These are phyloP conservation scores for Cheilosia urbana DNA, from an alignment of 2,888 invertebrate genomes.

Conservation along the genomic window DNA sequence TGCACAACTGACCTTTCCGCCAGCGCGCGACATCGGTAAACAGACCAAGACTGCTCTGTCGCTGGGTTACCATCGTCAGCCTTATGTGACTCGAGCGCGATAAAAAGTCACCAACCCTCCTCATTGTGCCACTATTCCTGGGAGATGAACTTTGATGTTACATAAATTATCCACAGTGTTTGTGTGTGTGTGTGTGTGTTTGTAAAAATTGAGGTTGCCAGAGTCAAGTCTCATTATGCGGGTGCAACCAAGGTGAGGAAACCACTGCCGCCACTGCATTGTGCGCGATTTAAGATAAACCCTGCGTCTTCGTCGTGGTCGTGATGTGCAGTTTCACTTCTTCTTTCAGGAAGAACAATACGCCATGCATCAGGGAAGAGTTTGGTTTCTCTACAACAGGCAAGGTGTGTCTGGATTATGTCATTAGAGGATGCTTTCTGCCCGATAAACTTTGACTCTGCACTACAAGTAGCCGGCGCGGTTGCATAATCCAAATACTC, in stretches of 20 bases:
- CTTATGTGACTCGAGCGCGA: constrained; percentile 44
- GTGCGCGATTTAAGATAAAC: constrained; percentile 48
- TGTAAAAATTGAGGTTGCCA: constrained; percentile 61
- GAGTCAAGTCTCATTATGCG: constrained; percentile 66
- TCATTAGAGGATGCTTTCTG: constrained; percentile 23
- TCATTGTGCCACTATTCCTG: constrained; percentile 33
- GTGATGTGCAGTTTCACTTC: constrained; percentile 61
- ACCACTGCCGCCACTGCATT: constrained; percentile 25
- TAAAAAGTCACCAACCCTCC: constrained; percentile 25
- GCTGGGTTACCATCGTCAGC: constrained; percentile 28
- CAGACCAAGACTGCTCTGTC: constrained; percentile 10
- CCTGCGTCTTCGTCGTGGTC: constrained; percentile 48
- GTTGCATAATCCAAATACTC: constrained; percentile 27
- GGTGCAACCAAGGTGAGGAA: constrained; percentile 73
- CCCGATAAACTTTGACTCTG: constrained; percentile 28
- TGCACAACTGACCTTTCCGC: constrained; percentile 70
- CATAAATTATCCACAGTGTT: constrained; percentile 58
- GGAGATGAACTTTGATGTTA: constrained; percentile 70
- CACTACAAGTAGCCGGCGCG: constrained; percentile 24
- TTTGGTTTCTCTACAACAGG: neutral
- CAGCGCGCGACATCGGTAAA: constrained; percentile 20
- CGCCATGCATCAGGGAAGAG: constrained; percentile 1
- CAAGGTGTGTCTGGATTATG: constrained; percentile 58
- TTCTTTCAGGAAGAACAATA: constrained; percentile 51
- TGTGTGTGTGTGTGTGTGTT: neutral